Evolutionary conservation across 2,797 vertebrate genomes (phyloP).

Genomic region (Molothrus aeneus): DNA sequence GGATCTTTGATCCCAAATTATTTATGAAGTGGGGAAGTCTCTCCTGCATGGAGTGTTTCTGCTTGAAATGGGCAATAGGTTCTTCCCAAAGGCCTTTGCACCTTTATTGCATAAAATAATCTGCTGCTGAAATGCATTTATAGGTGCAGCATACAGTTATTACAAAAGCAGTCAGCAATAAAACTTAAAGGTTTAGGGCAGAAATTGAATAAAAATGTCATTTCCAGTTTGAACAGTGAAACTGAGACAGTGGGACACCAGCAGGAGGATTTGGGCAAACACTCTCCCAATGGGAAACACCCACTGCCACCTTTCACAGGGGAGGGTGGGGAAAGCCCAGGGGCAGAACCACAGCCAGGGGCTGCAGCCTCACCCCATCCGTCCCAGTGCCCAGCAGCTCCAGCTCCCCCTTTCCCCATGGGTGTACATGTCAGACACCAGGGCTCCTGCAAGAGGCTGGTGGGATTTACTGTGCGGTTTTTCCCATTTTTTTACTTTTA

Average conservation of each 20-base stretch:
- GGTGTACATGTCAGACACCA: fast-evolving
- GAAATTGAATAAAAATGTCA: not conserved
- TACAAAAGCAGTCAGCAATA: not conserved
- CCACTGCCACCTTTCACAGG: fast-evolving
- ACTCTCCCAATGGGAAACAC: not conserved
- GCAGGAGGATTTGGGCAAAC: not conserved
- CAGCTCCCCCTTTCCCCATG: not conserved
- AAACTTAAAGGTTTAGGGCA: not conserved
- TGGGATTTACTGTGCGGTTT: fast-evolving
- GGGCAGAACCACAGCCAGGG: fast-evolving
- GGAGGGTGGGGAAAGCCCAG: not conserved
- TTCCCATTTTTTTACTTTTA: fast-evolving
- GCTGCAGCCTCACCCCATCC: not conserved
- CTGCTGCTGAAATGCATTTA: not conserved
- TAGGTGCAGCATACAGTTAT: not conserved
- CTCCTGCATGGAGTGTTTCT: fast-evolving
- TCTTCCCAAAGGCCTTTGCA: not conserved
- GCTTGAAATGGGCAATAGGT: not conserved
- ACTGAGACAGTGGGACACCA: not conserved
- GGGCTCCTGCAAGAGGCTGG: not conserved
- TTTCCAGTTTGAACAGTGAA: not conserved
- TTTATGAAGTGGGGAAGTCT: not conserved
- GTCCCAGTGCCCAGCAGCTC: not conserved
- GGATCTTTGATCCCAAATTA: slow-evolving; percentile 4
- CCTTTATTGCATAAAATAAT: not conserved